Conservation (phyloP, 1,140 invertebrate genomes). For the Drosophila oshimai region DNA sequence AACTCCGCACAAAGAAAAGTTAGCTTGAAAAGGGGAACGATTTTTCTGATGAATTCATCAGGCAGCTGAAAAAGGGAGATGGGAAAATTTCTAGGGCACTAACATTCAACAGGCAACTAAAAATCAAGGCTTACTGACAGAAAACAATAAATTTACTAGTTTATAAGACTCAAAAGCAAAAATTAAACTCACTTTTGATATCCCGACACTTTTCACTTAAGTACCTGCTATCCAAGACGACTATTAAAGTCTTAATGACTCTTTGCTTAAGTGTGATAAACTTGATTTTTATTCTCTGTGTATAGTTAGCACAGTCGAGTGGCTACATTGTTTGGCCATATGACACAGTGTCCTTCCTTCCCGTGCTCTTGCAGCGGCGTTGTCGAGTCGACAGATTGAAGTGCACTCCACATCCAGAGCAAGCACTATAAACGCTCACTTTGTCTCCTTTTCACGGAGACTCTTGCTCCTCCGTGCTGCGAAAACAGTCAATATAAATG, state of each 20-base stretch:
- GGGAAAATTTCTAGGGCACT: not conserved
- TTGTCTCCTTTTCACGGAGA: conserved; percentile 6
- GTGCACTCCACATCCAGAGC: conserved; percentile 10
- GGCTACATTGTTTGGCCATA: conserved; percentile 39
- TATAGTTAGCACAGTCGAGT: conserved; percentile 20
- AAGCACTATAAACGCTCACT: conserved; percentile 11
- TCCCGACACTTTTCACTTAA: not conserved
- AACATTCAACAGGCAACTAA: not conserved
- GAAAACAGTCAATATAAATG: conserved; percentile 72
- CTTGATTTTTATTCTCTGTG: conserved; percentile 28
- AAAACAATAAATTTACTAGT: no score
- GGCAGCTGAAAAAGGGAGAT: not conserved
- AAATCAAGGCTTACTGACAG: no score
- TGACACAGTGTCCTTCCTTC: conserved; percentile 6
- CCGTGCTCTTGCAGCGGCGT: conserved; percentile 10
- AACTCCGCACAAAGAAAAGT: not conserved
- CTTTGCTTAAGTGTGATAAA: conserved; percentile 6
- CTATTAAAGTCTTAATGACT: conserved; percentile 2
- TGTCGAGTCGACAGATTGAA: conserved; percentile 26
- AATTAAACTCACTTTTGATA: no score
- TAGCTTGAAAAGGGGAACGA: not conserved
- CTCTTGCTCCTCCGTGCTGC: not conserved
- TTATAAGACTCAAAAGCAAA: no score
- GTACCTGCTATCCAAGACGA: not conserved
- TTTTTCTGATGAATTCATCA: conserved; percentile 2